These are phyloP conservation scores for Champsocephalus gunnari DNA, from an alignment of 2,797 vertebrate genomes.

Conservation along the genomic window DNA sequence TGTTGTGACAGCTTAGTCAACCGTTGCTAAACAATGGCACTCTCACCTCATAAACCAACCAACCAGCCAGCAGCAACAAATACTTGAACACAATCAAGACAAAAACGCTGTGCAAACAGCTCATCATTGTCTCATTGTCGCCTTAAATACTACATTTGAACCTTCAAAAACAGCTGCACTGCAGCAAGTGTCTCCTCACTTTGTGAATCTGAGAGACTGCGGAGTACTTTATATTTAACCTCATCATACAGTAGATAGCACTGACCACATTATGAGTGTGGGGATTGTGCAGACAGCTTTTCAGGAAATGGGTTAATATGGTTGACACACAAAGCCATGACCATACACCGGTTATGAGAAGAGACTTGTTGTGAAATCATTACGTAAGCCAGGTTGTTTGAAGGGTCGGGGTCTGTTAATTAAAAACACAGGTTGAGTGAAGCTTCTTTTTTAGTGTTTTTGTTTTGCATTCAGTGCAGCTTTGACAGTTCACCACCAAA, in stretches of 20 bases:
- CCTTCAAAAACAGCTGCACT: background rate
- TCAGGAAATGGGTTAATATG: slow-evolving; percentile 52
- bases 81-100: slow-evolving; percentile 22
- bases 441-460: background rate
- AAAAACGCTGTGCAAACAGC: slow-evolving; percentile 20
- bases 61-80: slow-evolving; percentile 30
- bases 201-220: slow-evolving; percentile 8
- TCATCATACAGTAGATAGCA: slow-evolving; percentile 35
- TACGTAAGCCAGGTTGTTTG: slow-evolving; percentile 30
- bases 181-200: background rate
- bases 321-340: slow-evolving; percentile 22
- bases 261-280: slow-evolving; percentile 32
- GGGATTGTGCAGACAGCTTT: slow-evolving; percentile 36
- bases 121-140: slow-evolving; percentile 34
- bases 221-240: slow-evolving; percentile 32
- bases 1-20: slow-evolving; percentile 30
- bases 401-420: slow-evolving; percentile 17
- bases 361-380: slow-evolving; percentile 45
- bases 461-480: background rate
- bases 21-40: slow-evolving; percentile 29
- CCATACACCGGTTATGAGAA: slow-evolving; percentile 36
- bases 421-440: background rate
- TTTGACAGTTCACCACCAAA: background rate
- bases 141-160: slow-evolving; percentile 34
- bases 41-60: slow-evolving; percentile 26